Evolutionary conservation across 2,888 invertebrate species (phyloP).

Genomic region (Tenthredo notha): DNA sequence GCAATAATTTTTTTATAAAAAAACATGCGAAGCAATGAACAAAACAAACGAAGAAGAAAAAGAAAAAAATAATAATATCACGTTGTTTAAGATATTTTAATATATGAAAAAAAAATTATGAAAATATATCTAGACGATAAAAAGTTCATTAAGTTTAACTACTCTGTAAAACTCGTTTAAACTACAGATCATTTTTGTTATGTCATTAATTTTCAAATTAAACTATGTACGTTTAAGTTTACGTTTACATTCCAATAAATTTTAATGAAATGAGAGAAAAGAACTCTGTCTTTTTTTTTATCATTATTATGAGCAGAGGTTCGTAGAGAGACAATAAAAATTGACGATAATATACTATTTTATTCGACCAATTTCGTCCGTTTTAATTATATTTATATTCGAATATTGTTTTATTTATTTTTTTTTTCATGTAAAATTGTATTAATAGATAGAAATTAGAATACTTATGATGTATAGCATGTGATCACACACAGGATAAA

Average conservation of each 20-base stretch:
- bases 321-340: background rate
- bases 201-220: background rate
- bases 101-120: too few species aligned
- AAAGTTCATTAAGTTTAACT: background rate
- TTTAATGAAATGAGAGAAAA: background rate
- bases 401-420: background rate
- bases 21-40: background rate
- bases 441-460: background rate
- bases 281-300: too few species aligned
- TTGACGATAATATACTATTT: background rate
- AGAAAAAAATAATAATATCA: background rate
- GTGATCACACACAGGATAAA: background rate
- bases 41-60: background rate
- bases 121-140: too few species aligned
- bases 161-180: background rate
- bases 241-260: background rate
- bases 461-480: background rate
- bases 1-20: background rate
- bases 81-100: background rate
- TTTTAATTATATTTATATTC: background rate
- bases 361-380: background rate
- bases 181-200: background rate
- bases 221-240: background rate
- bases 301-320: background rate
- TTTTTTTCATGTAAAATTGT: background rate